Evolutionary conservation across 1,140 invertebrate species (phyloP).

Genomic region (Drosophila bipectinata): DNA sequence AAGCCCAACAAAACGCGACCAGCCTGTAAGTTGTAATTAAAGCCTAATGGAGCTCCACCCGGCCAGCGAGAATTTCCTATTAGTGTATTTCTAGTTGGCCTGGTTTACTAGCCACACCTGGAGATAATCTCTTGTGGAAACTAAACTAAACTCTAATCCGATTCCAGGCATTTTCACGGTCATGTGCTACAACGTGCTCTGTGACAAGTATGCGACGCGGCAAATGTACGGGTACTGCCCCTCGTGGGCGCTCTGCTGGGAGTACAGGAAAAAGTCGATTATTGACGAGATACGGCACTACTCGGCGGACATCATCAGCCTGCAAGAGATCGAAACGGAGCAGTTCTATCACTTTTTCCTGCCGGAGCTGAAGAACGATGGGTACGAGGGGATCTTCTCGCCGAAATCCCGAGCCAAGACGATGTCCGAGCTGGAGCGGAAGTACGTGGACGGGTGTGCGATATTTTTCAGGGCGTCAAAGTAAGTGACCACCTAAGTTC

Average conservation of each 20-base stretch:
- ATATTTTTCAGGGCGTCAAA: constrained; percentile 98
- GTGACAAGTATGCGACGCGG: constrained; percentile 99
- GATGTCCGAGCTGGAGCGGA: constrained; percentile 98
- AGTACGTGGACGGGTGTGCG: constrained; percentile 99
- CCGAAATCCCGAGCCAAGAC: constrained; percentile 99
- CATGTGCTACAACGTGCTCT: constrained; percentile 99
- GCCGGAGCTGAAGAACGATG: constrained; percentile 96
- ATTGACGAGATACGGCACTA: constrained; percentile 98
- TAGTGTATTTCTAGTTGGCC: constrained; percentile 21
- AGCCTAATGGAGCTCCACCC: constrained; percentile 9
- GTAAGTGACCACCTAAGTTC: constrained; percentile 85
- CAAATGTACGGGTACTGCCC: constrained; percentile 99
- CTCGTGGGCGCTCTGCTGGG: constrained; percentile 98
- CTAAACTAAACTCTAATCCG: constrained; percentile 6
- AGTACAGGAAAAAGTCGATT: constrained; percentile 98
- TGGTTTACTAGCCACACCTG: constrained; percentile 9
- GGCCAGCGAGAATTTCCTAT: constrained; percentile 41
- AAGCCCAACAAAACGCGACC: constrained; percentile 93
- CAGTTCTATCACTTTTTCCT: constrained; percentile 99
- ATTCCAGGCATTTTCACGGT: constrained; percentile 97
- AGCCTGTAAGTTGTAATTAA: constrained; percentile 88
- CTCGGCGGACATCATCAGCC: constrained; percentile 98
- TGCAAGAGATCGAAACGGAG: constrained; percentile 99
- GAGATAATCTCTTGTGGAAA: too few species aligned
- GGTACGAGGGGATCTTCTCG: constrained; percentile 99